Conservation (phyloP, 2,888 invertebrate species). For the Rhorus exstirpatorius region DNA sequence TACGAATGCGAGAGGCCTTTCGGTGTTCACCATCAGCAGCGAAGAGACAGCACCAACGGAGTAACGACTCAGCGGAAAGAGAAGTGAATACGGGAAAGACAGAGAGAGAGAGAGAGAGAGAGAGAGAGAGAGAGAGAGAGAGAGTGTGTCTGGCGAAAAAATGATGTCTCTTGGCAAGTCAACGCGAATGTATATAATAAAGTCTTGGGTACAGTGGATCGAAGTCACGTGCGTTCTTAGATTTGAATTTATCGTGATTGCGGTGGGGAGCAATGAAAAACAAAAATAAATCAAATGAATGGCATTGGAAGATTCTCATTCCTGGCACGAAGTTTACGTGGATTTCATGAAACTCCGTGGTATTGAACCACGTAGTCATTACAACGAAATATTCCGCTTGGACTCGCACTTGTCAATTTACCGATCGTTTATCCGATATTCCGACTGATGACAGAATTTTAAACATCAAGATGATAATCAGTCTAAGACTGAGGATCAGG, state of each 20-base stretch:
- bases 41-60: conserved; percentile 3
- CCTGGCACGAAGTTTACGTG: conserved; percentile 23
- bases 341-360: neutral
- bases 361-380: neutral
- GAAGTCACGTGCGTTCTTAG: conserved; percentile 31
- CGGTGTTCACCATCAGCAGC: conserved; percentile 40
- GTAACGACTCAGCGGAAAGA: conserved; percentile 12
- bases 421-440: too few relatives aligned
- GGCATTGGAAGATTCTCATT: conserved; percentile 30
- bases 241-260: conserved; percentile 49
- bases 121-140: neutral
- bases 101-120: neutral
- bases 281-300: neutral
- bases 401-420: too few relatives aligned
- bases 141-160: neutral
- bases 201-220: conserved; percentile 34
- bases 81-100: conserved; percentile 17
- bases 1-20: conserved; percentile 62
- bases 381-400: too few relatives aligned
- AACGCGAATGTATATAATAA: conserved; percentile 41
- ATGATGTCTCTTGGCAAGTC: conserved; percentile 48
- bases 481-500: too few relatives aligned
- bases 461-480: too few relatives aligned
- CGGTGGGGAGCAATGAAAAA: conserved; percentile 29
- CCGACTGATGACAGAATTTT: too few relatives aligned